Evolutionary conservation across 2,797 vertebrate species (phyloP), one percentile per base, ranked within the genome.

Genomic region (Semaprochilodus insignis): DNA sequence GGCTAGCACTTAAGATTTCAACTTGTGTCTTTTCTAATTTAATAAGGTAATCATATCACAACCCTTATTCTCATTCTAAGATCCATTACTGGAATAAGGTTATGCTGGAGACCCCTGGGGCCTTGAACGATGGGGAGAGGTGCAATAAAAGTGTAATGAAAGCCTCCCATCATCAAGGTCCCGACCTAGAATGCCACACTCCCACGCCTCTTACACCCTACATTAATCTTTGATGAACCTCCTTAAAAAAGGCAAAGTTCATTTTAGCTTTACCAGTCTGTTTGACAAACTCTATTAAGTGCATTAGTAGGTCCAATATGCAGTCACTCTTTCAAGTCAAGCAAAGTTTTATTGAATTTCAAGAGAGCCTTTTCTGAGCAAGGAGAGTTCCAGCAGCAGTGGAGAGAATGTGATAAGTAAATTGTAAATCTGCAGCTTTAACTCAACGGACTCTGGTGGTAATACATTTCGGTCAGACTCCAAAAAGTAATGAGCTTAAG

Each of bases 401-500:
- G 81, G 92, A 92, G 92, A 77, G 90, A 88, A 89, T 80, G 81
- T 62, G 78, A 89, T 88, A 88, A 92, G 87, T 86, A 90, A 91
- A 91, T 90, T 91, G 79, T 91, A 91, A 91, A 91, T 93, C 86
- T 88, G 85, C 81, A 83, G 74, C 87, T 88, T 91, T 87, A 89
- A 87, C 86, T 80, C 70, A 57, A 85, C 86, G 85, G 84, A 85
- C 89, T 90, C 90, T 91, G 86, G 83, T 89, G 92, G 88, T 92
- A 90, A 91, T 93, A 91, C 81, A 91, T 92, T 93, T 93, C 88
- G 89, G 74, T 92, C 89, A 84, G 90, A 91, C 88, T 91, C 92
- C 88, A 90, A 83, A 83, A 89, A 79, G 92, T 94, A 94, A 95
- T 94, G 92, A 94, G 93, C 92, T 95, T 94, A 93, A 86, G 85